phyloP scores from a whole-genome alignment of 2,113 vertebrate species.

The Podocnemis expansa region DNA sequence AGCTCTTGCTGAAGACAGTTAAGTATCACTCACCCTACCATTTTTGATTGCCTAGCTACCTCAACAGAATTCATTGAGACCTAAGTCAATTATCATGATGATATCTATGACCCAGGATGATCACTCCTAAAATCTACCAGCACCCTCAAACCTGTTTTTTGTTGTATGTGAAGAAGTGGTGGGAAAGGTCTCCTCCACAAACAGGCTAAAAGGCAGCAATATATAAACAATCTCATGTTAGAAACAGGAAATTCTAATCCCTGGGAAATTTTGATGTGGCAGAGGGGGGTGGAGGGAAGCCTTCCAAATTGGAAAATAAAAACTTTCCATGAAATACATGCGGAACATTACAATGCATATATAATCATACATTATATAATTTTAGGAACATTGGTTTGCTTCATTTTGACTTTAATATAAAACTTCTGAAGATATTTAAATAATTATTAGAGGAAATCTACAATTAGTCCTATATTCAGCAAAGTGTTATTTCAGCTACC shows the following conservation, averaged over 20 bases:
- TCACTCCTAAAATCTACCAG: neutral
- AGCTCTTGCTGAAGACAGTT: slow-evolving; percentile 74
- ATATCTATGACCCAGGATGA: neutral
- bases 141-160: neutral
- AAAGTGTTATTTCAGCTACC: neutral
- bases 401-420: neutral
- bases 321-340: neutral
- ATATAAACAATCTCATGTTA: too few relatives aligned
- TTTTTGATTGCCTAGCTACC: neutral
- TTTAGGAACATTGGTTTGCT: neutral
- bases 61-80: neutral
- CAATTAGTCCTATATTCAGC: neutral
- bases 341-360: neutral
- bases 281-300: neutral
- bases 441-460: neutral
- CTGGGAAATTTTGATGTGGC: neutral
- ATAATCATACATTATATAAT: neutral
- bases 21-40: slow-evolving; percentile 53
- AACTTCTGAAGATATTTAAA: too few relatives aligned
- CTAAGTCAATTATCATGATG: rapidly evolving
- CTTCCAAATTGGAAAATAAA: neutral
- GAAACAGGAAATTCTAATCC: neutral
- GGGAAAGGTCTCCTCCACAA: neutral
- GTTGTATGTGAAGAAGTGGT: neutral
- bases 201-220: neutral